Evolutionary conservation across 2,797 vertebrate genomes (phyloP), one percentile per base, ranked within the genome.

Genomic region (Poeciliopsis gracilis): DNA sequence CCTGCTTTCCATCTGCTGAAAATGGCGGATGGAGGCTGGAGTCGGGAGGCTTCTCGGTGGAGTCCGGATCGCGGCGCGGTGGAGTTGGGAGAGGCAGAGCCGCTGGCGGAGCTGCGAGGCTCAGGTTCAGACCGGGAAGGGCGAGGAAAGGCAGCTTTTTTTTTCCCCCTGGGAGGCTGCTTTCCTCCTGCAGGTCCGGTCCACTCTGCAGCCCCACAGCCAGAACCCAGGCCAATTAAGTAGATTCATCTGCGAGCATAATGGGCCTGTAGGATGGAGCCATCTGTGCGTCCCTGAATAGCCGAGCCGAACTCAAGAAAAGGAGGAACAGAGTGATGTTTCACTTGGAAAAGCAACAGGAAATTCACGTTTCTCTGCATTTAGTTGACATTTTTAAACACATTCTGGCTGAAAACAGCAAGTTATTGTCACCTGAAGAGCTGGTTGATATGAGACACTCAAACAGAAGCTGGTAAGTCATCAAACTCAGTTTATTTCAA

Each of bases 11-110:
- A 90, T 94, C 89, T 82, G 91, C 89, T 90, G 94, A 95, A 95
- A 95, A 96, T 96, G 95, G 95, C 94, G 94, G 94, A 95, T 93
- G 93, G 90, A 94, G 91, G 90, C 88, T 90, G 77, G 89, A 88
- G 90, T 85, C 85, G 86, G 82, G 79, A 88, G 87, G 88, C 90
- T 92, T 87, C 82, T 86, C 89, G 79, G 88, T n/a, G 41, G 80
- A 90, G 91, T 84, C 90, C 82, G 89, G 88, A 82, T 90, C 80
- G 90, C 81, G 78, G 82, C 76, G 84, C 77, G 57, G 80, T 81
- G 85, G 41, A 85, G 87, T 90, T 92, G 92, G 83, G 86, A 91
- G 92, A 93, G 87, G 93, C 92, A 85, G 79, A 85, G 46, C 53
- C 80, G 61, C 15, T n/a, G 5, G 30, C 61, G 13, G 78, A 36